These are phyloP conservation scores for Allobates femoralis DNA, from an alignment of 2,797 vertebrate species.

Conservation along the genomic window DNA sequence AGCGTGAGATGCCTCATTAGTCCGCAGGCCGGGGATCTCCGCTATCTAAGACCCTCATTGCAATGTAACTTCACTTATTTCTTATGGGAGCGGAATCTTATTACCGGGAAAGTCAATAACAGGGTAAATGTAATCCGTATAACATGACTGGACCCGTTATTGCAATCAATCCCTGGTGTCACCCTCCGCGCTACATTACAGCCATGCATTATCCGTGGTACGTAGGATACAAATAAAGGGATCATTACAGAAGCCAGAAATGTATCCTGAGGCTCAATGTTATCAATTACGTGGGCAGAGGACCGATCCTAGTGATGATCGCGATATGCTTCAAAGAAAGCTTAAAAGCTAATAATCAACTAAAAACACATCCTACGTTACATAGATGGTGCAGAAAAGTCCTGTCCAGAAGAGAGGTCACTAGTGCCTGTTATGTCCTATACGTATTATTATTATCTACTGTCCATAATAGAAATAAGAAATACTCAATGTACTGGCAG, in stretches of 20 bases:
- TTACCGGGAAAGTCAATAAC: slow-evolving; percentile 16
- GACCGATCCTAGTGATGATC: not conserved
- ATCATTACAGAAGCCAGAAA: not conserved
- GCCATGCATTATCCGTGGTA: not conserved
- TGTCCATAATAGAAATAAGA: no score
- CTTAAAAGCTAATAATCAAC: not conserved
- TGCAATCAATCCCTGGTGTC: slow-evolving; percentile 3
- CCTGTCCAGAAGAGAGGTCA: no score
- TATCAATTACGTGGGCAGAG: not conserved
- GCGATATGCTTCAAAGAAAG: not conserved
- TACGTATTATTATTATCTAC: no score
- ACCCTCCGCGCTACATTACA: not conserved
- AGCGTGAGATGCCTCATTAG: slow-evolving; percentile 13
- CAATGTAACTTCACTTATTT: slow-evolving; percentile 12
- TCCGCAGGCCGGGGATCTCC: not conserved
- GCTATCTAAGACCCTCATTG: not conserved
- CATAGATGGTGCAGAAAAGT: no score
- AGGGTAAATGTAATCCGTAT: slow-evolving; percentile 11
- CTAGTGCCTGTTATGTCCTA: no score
- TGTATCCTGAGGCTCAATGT: not conserved
- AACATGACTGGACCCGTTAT: not conserved
- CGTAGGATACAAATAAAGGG: not conserved
- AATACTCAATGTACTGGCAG: no score
- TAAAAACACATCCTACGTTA: not conserved
- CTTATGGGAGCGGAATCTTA: slow-evolving; percentile 15